These are phyloP conservation scores for Pseudorhiza aurosa DNA, from an alignment of 30 jellyfish, hydroid and myxozoan species.

Conservation along the genomic window DNA sequence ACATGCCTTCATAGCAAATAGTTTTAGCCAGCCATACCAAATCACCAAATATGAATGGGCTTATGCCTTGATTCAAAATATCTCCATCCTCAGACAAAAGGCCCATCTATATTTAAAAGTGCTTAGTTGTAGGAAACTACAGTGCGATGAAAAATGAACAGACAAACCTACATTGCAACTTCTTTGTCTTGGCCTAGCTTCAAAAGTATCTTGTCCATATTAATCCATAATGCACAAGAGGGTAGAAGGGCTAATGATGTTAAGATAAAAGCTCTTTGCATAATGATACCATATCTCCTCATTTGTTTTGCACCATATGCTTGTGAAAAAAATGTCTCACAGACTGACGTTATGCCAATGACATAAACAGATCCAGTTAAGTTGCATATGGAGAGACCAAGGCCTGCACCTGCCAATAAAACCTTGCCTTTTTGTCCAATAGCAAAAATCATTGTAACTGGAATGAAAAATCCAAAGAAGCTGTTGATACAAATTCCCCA, in stretches of 20 bases:
- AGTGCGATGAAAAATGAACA: not conserved
- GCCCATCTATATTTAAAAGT: no score
- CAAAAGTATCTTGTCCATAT: conserved; percentile 28
- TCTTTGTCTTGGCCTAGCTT: conserved; percentile 49
- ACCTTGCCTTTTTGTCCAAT: conserved; percentile 57
- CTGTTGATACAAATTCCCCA: conserved; percentile 48
- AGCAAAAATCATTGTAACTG: conserved; percentile 23
- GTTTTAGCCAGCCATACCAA: no score
- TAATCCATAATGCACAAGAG: conserved; percentile 58
- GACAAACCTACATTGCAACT: conserved; percentile 49
- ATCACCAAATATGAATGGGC: no score
- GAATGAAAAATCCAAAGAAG: conserved; percentile 44
- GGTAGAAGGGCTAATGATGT: conserved; percentile 42
- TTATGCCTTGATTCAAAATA: no score
- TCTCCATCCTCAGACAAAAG: no score
- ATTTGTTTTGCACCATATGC: conserved; percentile 63
- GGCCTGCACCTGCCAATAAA: conserved; percentile 54
- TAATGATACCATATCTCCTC: conserved; percentile 51
- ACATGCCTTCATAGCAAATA: no score
- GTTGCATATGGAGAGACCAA: conserved; percentile 47
- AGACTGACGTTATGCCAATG: conserved; percentile 40
- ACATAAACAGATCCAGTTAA: conserved; percentile 51
- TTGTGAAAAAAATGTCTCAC: conserved; percentile 60
- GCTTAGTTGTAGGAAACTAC: no score
- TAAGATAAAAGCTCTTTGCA: conserved; percentile 42